Percentiles rank a stretch among this genome's conserved stretches.
Conservation (phyloP, 2,888 invertebrate genomes). For the Synergus japonicus region DNA sequence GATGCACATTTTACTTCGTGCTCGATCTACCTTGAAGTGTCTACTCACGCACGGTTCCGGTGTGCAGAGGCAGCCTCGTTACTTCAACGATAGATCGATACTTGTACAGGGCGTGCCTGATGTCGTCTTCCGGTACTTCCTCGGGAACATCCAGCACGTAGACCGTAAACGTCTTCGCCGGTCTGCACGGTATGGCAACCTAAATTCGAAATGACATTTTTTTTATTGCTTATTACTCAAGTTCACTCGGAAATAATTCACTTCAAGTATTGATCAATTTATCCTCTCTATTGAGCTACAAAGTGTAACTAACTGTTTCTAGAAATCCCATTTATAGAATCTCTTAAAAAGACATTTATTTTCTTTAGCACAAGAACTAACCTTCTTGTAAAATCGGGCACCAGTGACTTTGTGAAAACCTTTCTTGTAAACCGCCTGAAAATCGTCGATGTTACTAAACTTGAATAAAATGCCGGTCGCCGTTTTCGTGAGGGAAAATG, state of each 20-base stretch:
- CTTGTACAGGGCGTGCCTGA: slow-evolving; percentile 88
- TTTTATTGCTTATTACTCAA: slow-evolving; percentile 20
- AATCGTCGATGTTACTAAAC: slow-evolving; percentile 92
- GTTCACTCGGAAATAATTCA: slow-evolving; percentile 7
- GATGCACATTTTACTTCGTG: slow-evolving; percentile 48
- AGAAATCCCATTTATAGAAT: too few relatives aligned
- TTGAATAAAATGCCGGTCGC: slow-evolving; percentile 93
- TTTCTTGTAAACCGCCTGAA: slow-evolving; percentile 91
- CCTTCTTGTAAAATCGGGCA: slow-evolving; percentile 91
- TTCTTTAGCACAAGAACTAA: slow-evolving; percentile 72
- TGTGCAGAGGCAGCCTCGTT: slow-evolving; percentile 81
- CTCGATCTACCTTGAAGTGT: slow-evolving; percentile 53
- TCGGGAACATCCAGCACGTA: slow-evolving; percentile 91
- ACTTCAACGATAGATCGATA: slow-evolving; percentile 90
- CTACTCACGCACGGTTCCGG: slow-evolving; percentile 73
- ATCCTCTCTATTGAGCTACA: too few relatives aligned
- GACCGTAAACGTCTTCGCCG: slow-evolving; percentile 91
- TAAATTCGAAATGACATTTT: slow-evolving; percentile 67
- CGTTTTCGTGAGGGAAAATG: slow-evolving; percentile 91
- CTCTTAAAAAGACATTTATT: neutral
- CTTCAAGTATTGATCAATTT: neutral
- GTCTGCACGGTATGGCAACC: slow-evolving; percentile 91
- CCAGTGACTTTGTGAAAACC: slow-evolving; percentile 93
- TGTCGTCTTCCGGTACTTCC: slow-evolving; percentile 91
- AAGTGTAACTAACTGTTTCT: too few relatives aligned